Conservation (phyloP, 2,797 vertebrate species). For the Tangara arthus region DNA sequence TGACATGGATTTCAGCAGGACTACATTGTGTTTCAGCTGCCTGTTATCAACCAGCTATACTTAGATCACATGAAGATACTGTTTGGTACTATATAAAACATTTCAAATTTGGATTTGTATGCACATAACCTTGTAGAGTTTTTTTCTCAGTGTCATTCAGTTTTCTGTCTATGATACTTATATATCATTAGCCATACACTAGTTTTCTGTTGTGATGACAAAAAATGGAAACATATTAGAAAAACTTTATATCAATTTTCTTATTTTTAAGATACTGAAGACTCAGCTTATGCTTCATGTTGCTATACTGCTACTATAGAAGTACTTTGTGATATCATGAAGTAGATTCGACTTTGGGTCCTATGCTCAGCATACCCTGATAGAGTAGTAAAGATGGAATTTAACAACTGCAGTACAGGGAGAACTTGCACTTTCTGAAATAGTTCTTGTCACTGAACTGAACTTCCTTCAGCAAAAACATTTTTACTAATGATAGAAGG, state of each 20-base stretch:
- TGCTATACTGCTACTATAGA: neutral
- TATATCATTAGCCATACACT: neutral
- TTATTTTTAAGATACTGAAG: neutral
- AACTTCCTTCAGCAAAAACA: neutral
- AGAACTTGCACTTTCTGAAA: neutral
- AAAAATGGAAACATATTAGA: neutral
- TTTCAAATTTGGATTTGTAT: neutral
- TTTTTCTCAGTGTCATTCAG: neutral
- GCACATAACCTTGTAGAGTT: neutral
- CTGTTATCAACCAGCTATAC: neutral
- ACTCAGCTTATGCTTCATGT: neutral
- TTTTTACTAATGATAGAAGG: neutral
- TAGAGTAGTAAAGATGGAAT: neutral
- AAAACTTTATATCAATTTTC: neutral
- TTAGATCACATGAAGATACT: neutral
- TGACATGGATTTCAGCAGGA: neutral
- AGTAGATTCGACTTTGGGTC: neutral
- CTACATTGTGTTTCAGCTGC: neutral
- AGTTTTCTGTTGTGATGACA: neutral
- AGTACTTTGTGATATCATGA: neutral
- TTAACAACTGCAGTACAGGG: neutral
- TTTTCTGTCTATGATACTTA: neutral
- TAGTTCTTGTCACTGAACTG: neutral
- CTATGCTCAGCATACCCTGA: neutral
- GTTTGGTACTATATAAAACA: neutral